Base-by-base conservation (phyloP, 2,797 vertebrate species). In the Cirrhinus molitorella region DNA sequence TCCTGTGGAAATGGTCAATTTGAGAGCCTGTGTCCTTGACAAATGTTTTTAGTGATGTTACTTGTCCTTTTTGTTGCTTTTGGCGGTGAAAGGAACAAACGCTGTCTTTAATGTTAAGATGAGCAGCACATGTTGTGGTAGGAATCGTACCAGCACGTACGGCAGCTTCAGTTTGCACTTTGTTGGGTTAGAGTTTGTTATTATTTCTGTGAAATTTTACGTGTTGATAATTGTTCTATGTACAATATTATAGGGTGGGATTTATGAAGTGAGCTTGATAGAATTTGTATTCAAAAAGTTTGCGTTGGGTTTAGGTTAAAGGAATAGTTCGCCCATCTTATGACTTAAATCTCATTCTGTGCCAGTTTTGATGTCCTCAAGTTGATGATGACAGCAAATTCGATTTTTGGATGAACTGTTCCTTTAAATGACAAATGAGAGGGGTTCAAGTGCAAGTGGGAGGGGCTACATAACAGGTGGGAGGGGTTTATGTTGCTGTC, bases 111-210 rank as follows among this genome's bases (percentile, higher is more conserved):
- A 49, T 80, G 79, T 76, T 72, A 67, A 34, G 77, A 67, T 25
- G 1, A 53, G 25, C 72, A 67, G 80, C 84, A 83, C 83, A 79
- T 88, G 70, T 88, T 80, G 83, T 81, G 85, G 74, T 87, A 75
- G 84, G 76, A 84, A 80, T 57, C 65, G 75, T 59, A 75, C 78
- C 80, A 77, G 63, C 87, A 84, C 83, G 67, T 85, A 80, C 53
- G 84, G 82, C 89, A 88, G 89, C 85, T 89, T 88, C 68, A 61
- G 84, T 87, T 86, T 85, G 89, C 86, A 89, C 88, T 87, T 87
- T 78, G 81, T 80, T 81, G 81, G 80, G 68, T 85, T 85, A 21
- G 65, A 59, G 63, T 87, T 85, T 70, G 23, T 81, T 87, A 85
- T 88, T 88, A 86, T 88, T 88, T 88, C 55, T 85, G 84, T 90